Evolutionary conservation across 2,888 invertebrate genomes (phyloP).

Genomic region (Prosopocoilus inquinatus): DNA sequence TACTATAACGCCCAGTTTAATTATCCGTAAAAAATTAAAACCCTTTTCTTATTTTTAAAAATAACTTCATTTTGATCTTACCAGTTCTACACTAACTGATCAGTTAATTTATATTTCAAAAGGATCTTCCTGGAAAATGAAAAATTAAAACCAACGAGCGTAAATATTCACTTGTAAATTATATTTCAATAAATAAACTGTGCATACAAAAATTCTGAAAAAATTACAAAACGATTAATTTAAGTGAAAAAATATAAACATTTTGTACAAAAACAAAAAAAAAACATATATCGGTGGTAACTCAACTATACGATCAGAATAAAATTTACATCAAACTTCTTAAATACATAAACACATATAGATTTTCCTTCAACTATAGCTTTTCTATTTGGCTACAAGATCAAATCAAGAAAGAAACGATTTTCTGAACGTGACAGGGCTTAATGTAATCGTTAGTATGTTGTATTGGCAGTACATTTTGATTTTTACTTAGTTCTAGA

Average conservation of each 20-base stretch:
- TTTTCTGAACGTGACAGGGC: not conserved
- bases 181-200: conserved; percentile 2
- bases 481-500: conserved; percentile 1
- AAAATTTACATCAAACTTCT: no score
- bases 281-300: not conserved
- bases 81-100: no score
- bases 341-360: no score
- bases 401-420: no score
- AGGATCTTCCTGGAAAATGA: not conserved
- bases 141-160: not conserved
- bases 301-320: not conserved
- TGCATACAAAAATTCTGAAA: not conserved
- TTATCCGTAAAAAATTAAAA: no score
- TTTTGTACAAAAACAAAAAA: not conserved
- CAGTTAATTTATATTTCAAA: no score
- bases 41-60: no score
- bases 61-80: no score
- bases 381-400: no score
- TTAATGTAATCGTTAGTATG: not conserved
- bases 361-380: no score
- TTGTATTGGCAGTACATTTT: conserved; percentile 3
- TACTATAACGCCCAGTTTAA: no score
- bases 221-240: not conserved
- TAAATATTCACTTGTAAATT: not conserved
- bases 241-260: not conserved